Evolutionary conservation across 2,113 vertebrate species (phyloP), one percentile per base, ranked within the genome.

Genomic region (Tupaia tana): DNA sequence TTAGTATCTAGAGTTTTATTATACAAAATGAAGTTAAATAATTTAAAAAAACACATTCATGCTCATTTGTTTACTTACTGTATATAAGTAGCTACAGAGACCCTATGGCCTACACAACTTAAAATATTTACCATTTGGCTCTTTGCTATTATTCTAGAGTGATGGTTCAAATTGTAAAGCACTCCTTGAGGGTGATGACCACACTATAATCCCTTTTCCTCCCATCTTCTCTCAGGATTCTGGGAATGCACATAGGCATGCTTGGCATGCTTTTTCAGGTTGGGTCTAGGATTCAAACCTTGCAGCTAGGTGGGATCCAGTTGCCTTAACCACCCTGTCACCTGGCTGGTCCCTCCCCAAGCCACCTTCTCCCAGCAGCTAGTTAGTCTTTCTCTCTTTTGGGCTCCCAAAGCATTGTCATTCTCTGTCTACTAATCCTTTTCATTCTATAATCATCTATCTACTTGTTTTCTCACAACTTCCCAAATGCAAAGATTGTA

Each of bases 401-500:
- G 88, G 52, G 19, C 3, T 94, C 52, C 63, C 71, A 89, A 92
- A 92, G 64, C 64, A 94, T 86, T 87, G 69, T 79, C 34, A 80
- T 67, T 13, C 54, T 92, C 75, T 73, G 20, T 64, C 4, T 8
- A 20, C 77, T 8, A 77, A 34, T 11, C 24, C 61, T 77, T 73
- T 67, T 80, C 16, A 75, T 27, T 10, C 66, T 73, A 22, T 77
- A 25, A 86, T 94, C 13, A 54, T 27, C 20, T 78, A 5, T 93
- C 80, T 73, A 87, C 71, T 73, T 81, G 61, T 58, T 90, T 79
- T 90, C 52, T 82, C 58, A 95, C 52, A 88, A 59, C 56, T 91
- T 80, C 31, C 93, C 43, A 93, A 85, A 29, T 18, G 13, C 61
- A 95, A 94, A 83, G 63, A 70, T 20, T 24, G 19, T 71, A 91